phyloP scores from a whole-genome alignment of 2,113 vertebrate genomes.

The Rhabdomys dilectus region DNA sequence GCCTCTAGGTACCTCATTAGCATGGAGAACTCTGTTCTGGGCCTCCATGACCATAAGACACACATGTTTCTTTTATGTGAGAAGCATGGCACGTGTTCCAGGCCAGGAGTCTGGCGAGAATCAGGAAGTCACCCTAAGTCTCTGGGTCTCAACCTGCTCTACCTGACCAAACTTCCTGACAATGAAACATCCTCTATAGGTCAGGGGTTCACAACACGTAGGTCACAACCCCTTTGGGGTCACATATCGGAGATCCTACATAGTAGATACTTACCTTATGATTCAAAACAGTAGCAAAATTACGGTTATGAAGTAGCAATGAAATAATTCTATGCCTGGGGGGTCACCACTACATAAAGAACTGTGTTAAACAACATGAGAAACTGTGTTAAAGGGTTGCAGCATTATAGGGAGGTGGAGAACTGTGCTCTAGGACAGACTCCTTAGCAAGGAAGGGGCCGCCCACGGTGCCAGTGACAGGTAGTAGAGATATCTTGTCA shows the following conservation, averaged over 20 bases:
- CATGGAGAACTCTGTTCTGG: no score
- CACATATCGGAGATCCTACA: background rate
- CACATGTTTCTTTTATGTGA: no score
- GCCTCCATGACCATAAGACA: no score
- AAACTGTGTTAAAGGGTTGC: background rate
- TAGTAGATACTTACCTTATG: background rate
- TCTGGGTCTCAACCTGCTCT: no score
- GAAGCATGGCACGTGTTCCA: no score
- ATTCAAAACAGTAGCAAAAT: background rate
- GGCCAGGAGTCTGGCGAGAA: background rate
- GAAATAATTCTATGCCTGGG: background rate
- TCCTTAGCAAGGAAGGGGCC: rapidly evolving
- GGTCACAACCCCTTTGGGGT: background rate
- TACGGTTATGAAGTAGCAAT: background rate
- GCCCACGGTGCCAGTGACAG: rapidly evolving
- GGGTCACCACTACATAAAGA: no score
- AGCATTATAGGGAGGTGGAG: background rate
- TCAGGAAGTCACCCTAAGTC: no score
- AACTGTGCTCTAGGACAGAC: background rate
- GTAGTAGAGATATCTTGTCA: rapidly evolving
- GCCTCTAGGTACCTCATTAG: no score
- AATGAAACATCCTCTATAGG: rapidly evolving
- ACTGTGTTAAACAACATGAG: no score
- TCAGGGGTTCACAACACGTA: background rate
- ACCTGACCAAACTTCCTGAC: no score